phyloP scores from a whole-genome alignment of 2,888 invertebrate genomes.

The Apomyelois bistriatella region DNA sequence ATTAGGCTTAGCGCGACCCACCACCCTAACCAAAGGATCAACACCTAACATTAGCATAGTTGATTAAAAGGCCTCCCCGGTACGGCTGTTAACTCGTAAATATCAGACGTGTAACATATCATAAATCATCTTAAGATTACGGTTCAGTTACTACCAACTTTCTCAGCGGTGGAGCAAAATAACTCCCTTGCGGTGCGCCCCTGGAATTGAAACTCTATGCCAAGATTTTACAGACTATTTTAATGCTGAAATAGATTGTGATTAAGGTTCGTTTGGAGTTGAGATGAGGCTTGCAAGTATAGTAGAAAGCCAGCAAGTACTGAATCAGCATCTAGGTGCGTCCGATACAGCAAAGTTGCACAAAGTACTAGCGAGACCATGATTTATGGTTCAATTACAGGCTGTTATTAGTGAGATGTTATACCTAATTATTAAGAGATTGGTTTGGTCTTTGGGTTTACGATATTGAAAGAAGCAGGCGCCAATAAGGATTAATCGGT shows the following conservation, averaged over 20 bases:
- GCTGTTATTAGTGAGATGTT: constrained; percentile 50
- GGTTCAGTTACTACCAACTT: constrained; percentile 61
- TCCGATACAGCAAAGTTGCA: constrained; percentile 57
- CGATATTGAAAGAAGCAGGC: constrained; percentile 23
- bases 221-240: constrained; percentile 27
- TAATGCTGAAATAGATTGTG: constrained; percentile 16
- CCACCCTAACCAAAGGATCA: constrained; percentile 52
- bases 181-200: constrained; percentile 30
- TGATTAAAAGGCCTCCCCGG: constrained; percentile 75
- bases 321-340: constrained; percentile 68
- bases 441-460: constrained; percentile 24
- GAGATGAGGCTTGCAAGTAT: constrained; percentile 51
- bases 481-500: constrained; percentile 27
- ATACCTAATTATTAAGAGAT: constrained; percentile 42
- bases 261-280: constrained; percentile 33
- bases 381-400: constrained; percentile 74
- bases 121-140: constrained; percentile 78
- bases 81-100: constrained; percentile 73
- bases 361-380: constrained; percentile 44
- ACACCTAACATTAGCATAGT: constrained; percentile 76
- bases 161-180: constrained; percentile 41
- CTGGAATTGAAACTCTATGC: constrained; percentile 28
- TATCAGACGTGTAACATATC: constrained; percentile 72
- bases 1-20: constrained; percentile 54
- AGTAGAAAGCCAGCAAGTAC: constrained; percentile 59